phyloP scores from a whole-genome alignment of 2,113 vertebrate species.

The Baryphthengus martii region DNA sequence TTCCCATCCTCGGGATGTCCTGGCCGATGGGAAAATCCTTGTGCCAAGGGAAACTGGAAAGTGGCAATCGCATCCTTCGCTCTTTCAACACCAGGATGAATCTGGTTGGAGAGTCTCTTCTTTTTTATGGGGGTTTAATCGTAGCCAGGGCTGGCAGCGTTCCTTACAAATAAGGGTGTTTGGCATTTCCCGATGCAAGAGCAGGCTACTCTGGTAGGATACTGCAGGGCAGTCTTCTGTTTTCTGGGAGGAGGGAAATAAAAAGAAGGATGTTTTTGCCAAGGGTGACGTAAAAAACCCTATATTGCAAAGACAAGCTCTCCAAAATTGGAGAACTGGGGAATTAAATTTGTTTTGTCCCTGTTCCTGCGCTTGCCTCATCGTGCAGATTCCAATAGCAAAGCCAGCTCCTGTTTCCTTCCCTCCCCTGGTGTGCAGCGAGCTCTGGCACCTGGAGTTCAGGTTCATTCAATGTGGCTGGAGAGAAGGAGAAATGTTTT shows the following conservation, averaged over 20 bases:
- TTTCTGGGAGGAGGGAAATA: background rate
- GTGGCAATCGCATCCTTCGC: background rate
- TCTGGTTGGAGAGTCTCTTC: background rate
- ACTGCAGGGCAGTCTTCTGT: background rate
- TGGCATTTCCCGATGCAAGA: background rate
- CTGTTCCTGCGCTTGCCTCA: background rate
- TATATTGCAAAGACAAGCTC: background rate
- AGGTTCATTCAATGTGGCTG: background rate
- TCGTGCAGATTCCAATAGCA: background rate
- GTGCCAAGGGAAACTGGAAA: constrained; percentile 33
- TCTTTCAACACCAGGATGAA: background rate
- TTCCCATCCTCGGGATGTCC: background rate
- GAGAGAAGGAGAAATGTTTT: background rate
- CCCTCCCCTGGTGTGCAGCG: background rate
- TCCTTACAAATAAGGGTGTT: background rate
- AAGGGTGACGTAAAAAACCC: background rate
- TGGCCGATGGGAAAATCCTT: background rate
- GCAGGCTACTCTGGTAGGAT: fast-evolving
- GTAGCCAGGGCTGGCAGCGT: background rate
- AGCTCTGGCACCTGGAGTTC: background rate
- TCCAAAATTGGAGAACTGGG: background rate
- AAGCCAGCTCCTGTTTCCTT: background rate
- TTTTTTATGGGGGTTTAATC: background rate
- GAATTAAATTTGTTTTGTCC: background rate
- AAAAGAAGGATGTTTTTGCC: background rate